These are phyloP conservation scores for Hydractinia echinata DNA, from an alignment of 30 jellyfish, hydroid and myxozoan species.

Conservation along the genomic window DNA sequence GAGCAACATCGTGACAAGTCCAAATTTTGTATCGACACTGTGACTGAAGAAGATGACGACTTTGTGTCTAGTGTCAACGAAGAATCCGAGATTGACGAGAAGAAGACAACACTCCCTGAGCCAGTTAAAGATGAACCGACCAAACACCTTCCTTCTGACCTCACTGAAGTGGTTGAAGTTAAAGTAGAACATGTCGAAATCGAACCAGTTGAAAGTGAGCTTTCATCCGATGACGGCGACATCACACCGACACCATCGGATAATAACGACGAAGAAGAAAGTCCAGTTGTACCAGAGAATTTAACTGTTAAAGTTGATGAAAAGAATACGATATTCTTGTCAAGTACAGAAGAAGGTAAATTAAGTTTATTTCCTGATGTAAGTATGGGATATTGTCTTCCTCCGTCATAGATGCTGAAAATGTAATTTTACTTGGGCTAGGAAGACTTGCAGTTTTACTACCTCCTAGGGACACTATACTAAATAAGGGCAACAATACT, in stretches of 20 bases:
- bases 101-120: neutral
- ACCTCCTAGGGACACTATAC: too few species aligned
- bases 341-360: slow-evolving; percentile 21
- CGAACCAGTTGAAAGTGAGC: neutral
- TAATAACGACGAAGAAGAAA: neutral
- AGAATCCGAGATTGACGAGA: neutral
- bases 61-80: neutral
- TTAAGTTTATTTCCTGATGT: neutral
- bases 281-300: too few species aligned
- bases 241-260: neutral
- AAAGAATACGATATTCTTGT: slow-evolving; percentile 8
- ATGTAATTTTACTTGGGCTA: too few species aligned
- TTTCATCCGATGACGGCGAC: neutral
- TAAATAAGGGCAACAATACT: too few species aligned
- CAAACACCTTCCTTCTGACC: neutral
- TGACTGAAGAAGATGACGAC: slow-evolving; percentile 1
- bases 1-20: neutral
- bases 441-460: too few species aligned
- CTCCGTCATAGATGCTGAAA: too few species aligned
- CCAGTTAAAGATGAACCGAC: neutral
- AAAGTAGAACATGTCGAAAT: neutral
- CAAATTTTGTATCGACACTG: neutral
- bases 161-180: neutral
- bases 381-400: too few species aligned
- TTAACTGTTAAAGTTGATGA: neutral